Percentiles rank a stretch among this genome's conserved stretches.
phyloP scores from a whole-genome alignment of 2,113 vertebrate genomes.

The Ochotona princeps region DNA sequence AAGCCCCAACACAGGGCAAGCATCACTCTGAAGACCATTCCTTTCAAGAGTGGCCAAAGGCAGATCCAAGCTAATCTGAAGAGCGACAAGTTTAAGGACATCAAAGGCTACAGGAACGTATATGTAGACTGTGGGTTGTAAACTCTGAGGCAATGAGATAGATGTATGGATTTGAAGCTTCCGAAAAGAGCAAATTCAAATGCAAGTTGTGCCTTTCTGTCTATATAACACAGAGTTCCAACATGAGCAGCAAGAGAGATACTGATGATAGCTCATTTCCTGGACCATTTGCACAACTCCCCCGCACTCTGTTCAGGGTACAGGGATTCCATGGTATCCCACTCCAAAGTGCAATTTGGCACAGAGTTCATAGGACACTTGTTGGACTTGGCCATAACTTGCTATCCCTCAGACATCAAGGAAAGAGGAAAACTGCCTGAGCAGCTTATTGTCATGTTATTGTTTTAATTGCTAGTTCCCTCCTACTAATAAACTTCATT shows the following conservation, averaged over 20 bases:
- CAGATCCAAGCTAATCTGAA: slow-evolving; percentile 87
- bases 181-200: slow-evolving; percentile 22
- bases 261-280: too few species aligned
- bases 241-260: not conserved
- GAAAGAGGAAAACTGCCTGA: slow-evolving; percentile 1
- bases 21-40: slow-evolving; percentile 82
- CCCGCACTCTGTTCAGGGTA: not conserved
- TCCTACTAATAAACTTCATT: slow-evolving; percentile 18
- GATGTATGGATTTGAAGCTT: not conserved
- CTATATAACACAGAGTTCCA: not conserved
- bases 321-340: not conserved
- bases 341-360: not conserved
- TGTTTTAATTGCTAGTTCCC: not conserved
- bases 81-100: slow-evolving; percentile 82
- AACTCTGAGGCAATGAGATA: not conserved
- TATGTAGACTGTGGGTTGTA: slow-evolving; percentile 70
- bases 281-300: not conserved
- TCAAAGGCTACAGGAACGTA: slow-evolving; percentile 81
- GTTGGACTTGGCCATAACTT: slow-evolving; percentile 5
- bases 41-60: slow-evolving; percentile 84
- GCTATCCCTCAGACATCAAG: not conserved
- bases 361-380: not conserved
- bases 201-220: not conserved
- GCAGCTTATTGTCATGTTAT: not conserved
- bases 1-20: slow-evolving; percentile 78